These are phyloP conservation scores for Drosophila ezoana DNA, from an alignment of 2,888 invertebrate genomes.

Conservation along the genomic window DNA sequence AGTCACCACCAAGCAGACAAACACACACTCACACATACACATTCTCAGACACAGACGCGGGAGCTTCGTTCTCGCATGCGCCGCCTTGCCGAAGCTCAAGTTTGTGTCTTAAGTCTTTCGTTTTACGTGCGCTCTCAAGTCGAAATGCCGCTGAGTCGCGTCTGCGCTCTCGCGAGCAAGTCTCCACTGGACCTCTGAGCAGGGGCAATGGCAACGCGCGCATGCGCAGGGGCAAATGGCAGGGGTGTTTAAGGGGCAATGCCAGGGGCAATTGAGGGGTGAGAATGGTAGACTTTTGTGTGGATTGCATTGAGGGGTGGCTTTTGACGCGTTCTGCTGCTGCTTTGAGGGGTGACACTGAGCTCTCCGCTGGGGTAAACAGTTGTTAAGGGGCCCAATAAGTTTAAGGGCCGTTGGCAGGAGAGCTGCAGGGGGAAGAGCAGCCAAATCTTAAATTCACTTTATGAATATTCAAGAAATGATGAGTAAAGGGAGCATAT, in stretches of 20 bases:
- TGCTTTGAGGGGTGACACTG: conserved; percentile 7
- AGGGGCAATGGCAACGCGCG: conserved; percentile 46
- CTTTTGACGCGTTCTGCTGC: neutral
- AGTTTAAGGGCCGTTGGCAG: neutral
- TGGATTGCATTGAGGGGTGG: conserved; percentile 39
- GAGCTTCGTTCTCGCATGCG: conserved; percentile 22
- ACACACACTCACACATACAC: conserved; percentile 11
- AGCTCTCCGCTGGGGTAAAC: conserved; percentile 36
- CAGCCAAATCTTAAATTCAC: neutral
- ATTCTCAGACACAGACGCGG: neutral
- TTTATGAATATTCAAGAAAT: neutral
- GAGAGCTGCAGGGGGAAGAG: neutral
- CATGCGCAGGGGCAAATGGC: conserved; percentile 42
- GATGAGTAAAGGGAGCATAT: neutral
- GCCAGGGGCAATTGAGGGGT: conserved; percentile 56
- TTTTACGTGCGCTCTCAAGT: conserved; percentile 6
- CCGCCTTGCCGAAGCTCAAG: conserved; percentile 28
- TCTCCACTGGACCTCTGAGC: conserved; percentile 56
- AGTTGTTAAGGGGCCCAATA: neutral
- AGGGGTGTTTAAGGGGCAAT: conserved; percentile 29
- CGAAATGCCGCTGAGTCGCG: neutral
- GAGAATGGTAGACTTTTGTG: conserved; percentile 36
- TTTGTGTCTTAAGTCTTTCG: conserved; percentile 58
- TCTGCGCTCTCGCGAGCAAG: conserved; percentile 31
- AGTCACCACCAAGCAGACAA: conserved; percentile 34